These are phyloP conservation scores for Xiphophorus maculatus DNA, from an alignment of 2,113 vertebrate species.

Conservation along the genomic window DNA sequence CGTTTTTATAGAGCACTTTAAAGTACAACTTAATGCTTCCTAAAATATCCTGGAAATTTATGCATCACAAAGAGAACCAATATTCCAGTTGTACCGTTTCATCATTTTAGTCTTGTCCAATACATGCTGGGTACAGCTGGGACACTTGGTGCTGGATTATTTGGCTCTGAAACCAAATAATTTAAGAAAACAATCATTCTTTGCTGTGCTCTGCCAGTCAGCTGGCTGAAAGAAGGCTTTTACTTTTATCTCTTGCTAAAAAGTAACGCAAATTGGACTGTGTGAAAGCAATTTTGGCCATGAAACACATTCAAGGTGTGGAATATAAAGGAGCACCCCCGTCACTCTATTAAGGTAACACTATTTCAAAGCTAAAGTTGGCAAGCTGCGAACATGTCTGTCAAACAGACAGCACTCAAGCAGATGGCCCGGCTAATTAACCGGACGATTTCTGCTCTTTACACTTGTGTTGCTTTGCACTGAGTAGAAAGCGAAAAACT, in stretches of 20 bases:
- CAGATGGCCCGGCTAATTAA: too few species aligned
- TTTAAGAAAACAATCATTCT: neutral
- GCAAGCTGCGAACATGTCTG: too few species aligned
- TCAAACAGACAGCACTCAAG: too few species aligned
- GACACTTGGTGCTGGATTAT: constrained; percentile 42
- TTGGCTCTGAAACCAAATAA: constrained; percentile 51
- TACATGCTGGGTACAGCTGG: constrained; percentile 51
- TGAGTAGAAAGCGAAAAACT: too few species aligned
- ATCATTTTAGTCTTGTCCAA: constrained; percentile 49
- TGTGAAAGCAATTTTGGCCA: neutral
- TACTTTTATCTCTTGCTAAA: neutral
- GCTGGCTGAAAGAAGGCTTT: constrained; percentile 6
- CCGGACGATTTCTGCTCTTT: too few species aligned
- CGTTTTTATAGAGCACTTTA: constrained; percentile 16
- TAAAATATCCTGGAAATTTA: constrained; percentile 29
- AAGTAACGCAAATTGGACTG: neutral
- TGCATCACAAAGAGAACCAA: constrained; percentile 21
- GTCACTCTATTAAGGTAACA: neutral
- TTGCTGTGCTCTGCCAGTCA: neutral
- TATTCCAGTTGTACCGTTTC: constrained; percentile 4
- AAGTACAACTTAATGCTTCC: constrained; percentile 28
- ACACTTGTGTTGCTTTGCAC: too few species aligned
- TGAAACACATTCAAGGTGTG: neutral
- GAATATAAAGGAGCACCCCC: neutral
- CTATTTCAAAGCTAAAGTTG: too few species aligned